Evolutionary conservation across 2,797 vertebrate genomes (phyloP).

Genomic region (Paratrypauchen microcephalus): DNA sequence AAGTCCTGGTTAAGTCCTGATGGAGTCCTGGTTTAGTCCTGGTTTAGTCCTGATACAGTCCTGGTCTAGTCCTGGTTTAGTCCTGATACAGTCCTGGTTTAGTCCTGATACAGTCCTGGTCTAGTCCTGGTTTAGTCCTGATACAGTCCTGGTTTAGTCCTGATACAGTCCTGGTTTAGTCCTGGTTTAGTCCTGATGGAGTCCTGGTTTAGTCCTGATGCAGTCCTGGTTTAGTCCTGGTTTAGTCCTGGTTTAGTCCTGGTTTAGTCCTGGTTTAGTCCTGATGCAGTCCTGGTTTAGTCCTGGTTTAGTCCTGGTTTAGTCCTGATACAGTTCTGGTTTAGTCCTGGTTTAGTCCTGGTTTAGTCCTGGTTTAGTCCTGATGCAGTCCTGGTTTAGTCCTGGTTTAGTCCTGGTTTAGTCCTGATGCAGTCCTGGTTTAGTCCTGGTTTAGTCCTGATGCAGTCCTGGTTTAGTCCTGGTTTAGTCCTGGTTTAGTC

Average conservation of each 20-base stretch:
- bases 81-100: too few relatives aligned
- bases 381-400: background rate
- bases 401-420: too few relatives aligned
- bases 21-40: too few relatives aligned
- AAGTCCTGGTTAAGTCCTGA: too few relatives aligned
- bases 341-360: constrained; percentile 18
- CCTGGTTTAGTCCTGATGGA: background rate
- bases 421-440: too few relatives aligned
- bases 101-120: background rate
- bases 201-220: background rate
- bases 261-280: background rate
- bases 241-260: constrained; percentile 9
- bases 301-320: background rate
- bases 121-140: background rate
- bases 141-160: background rate
- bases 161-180: background rate
- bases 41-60: too few relatives aligned
- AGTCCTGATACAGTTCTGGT: constrained; percentile 27
- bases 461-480: too few relatives aligned
- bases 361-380: background rate
- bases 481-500: too few relatives aligned
- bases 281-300: too few relatives aligned
- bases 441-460: too few relatives aligned
- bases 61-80: too few relatives aligned
- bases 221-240: constrained; percentile 22